Evolutionary conservation across 2,888 invertebrate species (phyloP), one percentile per base, ranked within the genome.

Genomic region (Portevinia maculata): DNA sequence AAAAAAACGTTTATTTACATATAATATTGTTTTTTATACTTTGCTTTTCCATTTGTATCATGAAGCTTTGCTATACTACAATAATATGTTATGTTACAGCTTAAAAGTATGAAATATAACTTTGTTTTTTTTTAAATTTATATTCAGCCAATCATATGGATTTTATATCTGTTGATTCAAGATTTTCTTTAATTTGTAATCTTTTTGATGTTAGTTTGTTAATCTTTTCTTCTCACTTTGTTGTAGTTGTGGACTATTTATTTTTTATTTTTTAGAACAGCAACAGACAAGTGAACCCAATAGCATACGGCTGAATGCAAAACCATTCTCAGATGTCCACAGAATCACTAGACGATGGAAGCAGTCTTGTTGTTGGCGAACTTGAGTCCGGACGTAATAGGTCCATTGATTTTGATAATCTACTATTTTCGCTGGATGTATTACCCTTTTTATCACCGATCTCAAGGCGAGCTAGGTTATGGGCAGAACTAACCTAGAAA

Each of bases 401-500:
- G 74, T 87, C 87, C 86, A 87, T 87, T 28, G 85, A 79, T 71
- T 84, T 84, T 46, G 76, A 83, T 48, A 79, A 84, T 37, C 81
- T 70, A 57, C 74, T 60, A 48, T 75, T 84, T 39, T 70, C 83
- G 48, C 64, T 52, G 52, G 74, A 73, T 19, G 65, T 78, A 65
- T 85, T 85, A 60, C 85, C 85, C 83, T 85, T 86, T 71, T 59
- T 84, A 21, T 85, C 85, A 75, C 86, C 86, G 70, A 75, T 78
- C 15, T 86, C 87, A 64, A 87, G 76, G 15, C 87, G 86, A 15
- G 88, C 88, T 84, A 91, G 87, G 86, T 91, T 90, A 85, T 89
- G 88, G 85, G 89, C 88, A 74, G 91, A 91, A 88, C 89, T 90
- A 84, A 90, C 90, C 91, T 91, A 70, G 0, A 86, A 84, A 37